Base-by-base conservation (phyloP, 2,797 vertebrate genomes). In the Thripadectes ignobilis region DNA sequence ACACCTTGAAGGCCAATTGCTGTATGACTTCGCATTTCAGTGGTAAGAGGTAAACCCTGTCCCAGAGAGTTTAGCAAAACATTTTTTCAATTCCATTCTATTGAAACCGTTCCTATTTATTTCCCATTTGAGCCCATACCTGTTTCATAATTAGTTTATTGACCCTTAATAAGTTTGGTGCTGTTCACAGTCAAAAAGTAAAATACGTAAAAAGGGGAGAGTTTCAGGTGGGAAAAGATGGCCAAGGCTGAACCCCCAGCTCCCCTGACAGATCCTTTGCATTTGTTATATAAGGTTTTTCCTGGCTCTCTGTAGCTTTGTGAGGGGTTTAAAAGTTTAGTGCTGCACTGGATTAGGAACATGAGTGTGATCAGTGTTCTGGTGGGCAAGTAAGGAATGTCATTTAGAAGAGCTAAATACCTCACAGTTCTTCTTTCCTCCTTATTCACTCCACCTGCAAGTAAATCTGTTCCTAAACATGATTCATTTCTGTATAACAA, bases 401-500 rank as follows among this genome's bases (percentile, higher is more conserved):
- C 45, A 48, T 27, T 59, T 82, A 58, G 41, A 81, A 72, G 14
- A 83, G 7, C 14, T 66, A 81, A 78, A 68, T 77, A 71, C 32
- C 36, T 62, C 30, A 46, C 21, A 51, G 22, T 57, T 62, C 30
- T 88, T 27, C 11, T 30, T 71, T 79, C 59, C 45, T 94, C 17
- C n/a, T 61, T 39, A 48, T 58, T 88, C 26, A 3, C 24, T 88
- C 57, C 66, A 89, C 51, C 82, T 90, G 88, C n/a, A 88, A 95
- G 88, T 61, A 85, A 46, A 88, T 90, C 54, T 83, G 39, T 54
- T 93, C 75, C 75, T 91, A 92, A 91, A 93, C 89, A 89, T 94
- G 95, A 95, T 88, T 95, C 66, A 95, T 88, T 96, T 96, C 93
- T 93, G 87, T 85, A 77, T 30, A 94, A 96, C 94, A 96, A 96